Percentiles rank a stretch among this genome's conserved stretches.
These are phyloP conservation scores for Paradoxurus hermaphroditus DNA, from an alignment of 2,113 vertebrate genomes.

Conservation along the genomic window DNA sequence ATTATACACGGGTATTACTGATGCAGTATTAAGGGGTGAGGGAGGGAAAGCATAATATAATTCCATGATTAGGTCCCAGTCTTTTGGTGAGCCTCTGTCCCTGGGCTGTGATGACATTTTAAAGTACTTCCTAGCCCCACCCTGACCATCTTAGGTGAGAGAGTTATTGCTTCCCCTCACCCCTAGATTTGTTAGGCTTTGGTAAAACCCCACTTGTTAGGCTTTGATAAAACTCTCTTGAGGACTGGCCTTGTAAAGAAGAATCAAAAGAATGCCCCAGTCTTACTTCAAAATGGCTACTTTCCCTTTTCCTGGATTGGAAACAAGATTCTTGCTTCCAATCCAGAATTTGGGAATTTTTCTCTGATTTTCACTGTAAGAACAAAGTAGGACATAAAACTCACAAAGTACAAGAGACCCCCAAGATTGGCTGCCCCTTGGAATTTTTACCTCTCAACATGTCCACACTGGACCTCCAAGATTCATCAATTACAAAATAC, in stretches of 20 bases:
- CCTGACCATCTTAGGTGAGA: neutral
- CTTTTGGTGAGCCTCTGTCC: neutral
- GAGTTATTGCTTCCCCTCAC: neutral
- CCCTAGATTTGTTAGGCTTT: neutral
- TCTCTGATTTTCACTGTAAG: neutral
- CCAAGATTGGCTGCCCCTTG: accelerated
- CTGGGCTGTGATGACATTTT: too few species aligned
- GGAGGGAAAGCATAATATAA: neutral
- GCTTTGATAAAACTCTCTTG: neutral
- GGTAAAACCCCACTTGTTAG: neutral
- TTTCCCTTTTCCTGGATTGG: neutral
- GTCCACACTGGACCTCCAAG: too few species aligned
- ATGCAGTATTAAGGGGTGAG: accelerated
- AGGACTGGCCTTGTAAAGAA: neutral
- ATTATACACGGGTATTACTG: too few species aligned
- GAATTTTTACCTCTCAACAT: neutral
- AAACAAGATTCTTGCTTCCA: neutral
- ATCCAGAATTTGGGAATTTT: neutral
- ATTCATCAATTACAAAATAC: neutral
- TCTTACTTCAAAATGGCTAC: neutral
- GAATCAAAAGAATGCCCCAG: neutral
- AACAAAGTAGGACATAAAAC: neutral
- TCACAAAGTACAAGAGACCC: neutral
- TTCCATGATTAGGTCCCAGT: too few species aligned
- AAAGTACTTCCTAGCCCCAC: neutral